Conservation (phyloP, 1,140 invertebrate species). For the Trypoxylus dichotomus region DNA sequence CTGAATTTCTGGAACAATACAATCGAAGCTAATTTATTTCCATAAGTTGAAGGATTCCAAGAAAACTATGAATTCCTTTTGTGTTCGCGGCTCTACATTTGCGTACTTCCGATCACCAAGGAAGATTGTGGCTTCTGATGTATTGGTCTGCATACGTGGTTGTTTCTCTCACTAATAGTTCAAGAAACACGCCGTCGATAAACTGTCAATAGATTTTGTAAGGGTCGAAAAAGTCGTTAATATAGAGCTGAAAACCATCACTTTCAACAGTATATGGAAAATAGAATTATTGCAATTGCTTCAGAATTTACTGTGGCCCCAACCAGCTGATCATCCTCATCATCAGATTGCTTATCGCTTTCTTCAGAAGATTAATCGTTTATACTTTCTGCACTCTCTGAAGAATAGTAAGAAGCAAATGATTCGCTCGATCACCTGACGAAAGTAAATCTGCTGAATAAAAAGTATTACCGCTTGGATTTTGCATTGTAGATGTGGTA, state of each 20-base stretch:
- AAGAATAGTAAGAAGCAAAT: conserved; percentile 3
- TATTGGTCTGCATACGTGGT: neutral
- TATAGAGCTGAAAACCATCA: neutral
- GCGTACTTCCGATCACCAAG: neutral
- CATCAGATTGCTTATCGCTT: conserved; percentile 18
- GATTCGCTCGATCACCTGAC: neutral
- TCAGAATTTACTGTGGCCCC: neutral
- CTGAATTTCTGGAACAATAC: too few species aligned
- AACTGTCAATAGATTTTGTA: neutral
- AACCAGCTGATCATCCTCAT: conserved; percentile 11
- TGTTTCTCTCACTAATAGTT: neutral
- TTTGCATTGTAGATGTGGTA: conserved; percentile 13
- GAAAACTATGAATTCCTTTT: too few species aligned
- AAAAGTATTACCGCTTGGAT: neutral
- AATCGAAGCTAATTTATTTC: too few species aligned
- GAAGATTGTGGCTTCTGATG: conserved; percentile 7
- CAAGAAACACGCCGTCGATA: conserved; percentile 6
- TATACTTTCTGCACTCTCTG: neutral
- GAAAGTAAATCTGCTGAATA: conserved; percentile 1
- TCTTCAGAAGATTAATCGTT: too few species aligned
- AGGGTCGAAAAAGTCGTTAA: neutral
- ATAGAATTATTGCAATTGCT: neutral
- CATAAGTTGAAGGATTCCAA: too few species aligned
- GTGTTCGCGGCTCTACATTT: neutral
- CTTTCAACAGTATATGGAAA: neutral